These are phyloP conservation scores for Sebastes fasciatus DNA, from an alignment of 2,113 vertebrate species.

Conservation along the genomic window DNA sequence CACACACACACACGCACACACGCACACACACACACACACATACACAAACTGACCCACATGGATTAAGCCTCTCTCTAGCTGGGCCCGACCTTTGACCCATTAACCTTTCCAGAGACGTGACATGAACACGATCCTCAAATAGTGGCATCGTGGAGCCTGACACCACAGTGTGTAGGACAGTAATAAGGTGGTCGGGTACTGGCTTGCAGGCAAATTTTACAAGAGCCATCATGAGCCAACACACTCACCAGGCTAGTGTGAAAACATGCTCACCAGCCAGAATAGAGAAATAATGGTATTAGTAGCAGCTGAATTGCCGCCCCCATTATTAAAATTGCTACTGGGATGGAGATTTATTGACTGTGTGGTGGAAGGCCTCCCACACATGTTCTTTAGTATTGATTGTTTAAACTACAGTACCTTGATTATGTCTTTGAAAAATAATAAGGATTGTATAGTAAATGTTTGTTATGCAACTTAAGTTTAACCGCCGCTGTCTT, in stretches of 20 bases:
- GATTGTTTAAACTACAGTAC: slow-evolving; percentile 51
- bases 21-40: slow-evolving; percentile 10
- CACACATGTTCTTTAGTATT: slow-evolving; percentile 45
- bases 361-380: slow-evolving; percentile 41
- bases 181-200: slow-evolving; percentile 33
- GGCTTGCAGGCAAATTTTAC: slow-evolving; percentile 23
- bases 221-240: slow-evolving; percentile 26
- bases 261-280: slow-evolving; percentile 43
- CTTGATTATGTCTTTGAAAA: slow-evolving; percentile 47
- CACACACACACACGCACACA: slow-evolving; percentile 13
- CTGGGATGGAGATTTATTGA: slow-evolving; percentile 54
- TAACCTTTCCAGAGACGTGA: slow-evolving; percentile 53
- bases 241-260: slow-evolving; percentile 37
- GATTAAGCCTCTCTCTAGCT: slow-evolving; percentile 18
- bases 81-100: slow-evolving; percentile 46
- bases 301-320: slow-evolving; percentile 63
- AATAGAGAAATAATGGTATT: slow-evolving; percentile 50
- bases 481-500: background rate
- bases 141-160: slow-evolving; percentile 6
- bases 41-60: slow-evolving; percentile 20
- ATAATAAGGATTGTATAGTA: slow-evolving; percentile 14
- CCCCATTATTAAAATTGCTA: slow-evolving; percentile 63
- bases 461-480: slow-evolving; percentile 7
- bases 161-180: slow-evolving; percentile 5
- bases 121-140: slow-evolving; percentile 42